A percentile compares a stretch with the other conserved stretches of the same genome.
Evolutionary conservation across 2,888 invertebrate genomes (phyloP).

Genomic region (Osmoderma eremita): DNA sequence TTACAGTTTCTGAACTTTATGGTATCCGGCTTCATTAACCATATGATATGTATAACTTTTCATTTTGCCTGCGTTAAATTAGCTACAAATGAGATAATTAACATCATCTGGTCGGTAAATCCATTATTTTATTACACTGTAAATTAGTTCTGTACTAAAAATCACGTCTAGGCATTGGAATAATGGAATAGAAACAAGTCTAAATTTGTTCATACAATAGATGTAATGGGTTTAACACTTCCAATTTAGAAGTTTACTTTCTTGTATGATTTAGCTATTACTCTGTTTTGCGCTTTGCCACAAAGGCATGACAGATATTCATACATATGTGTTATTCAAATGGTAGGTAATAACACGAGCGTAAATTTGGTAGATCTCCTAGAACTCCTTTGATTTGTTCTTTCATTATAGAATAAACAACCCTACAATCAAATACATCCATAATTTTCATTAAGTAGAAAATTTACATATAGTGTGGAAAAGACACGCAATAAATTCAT

Average conservation of each 20-base stretch:
- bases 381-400: too few relatives aligned
- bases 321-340: too few relatives aligned
- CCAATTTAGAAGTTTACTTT: background rate
- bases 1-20: conserved; percentile 15
- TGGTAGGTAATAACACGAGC: too few relatives aligned
- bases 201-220: background rate
- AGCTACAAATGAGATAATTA: conserved; percentile 26
- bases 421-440: too few relatives aligned
- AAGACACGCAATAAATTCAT: too few relatives aligned
- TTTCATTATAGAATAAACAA: too few relatives aligned
- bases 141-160: conserved; percentile 17
- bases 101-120: conserved; percentile 26
- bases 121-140: conserved; percentile 10
- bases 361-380: too few relatives aligned
- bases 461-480: too few relatives aligned
- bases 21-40: conserved; percentile 8
- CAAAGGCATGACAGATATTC: too few relatives aligned
- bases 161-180: background rate
- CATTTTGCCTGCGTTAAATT: conserved; percentile 18
- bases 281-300: too few relatives aligned
- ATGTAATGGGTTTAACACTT: conserved; percentile 5
- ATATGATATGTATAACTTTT: conserved; percentile 6
- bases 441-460: too few relatives aligned
- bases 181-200: background rate
- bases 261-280: background rate